Evolutionary conservation across 2,797 vertebrate species (phyloP).

Genomic region (Alauda arvensis): DNA sequence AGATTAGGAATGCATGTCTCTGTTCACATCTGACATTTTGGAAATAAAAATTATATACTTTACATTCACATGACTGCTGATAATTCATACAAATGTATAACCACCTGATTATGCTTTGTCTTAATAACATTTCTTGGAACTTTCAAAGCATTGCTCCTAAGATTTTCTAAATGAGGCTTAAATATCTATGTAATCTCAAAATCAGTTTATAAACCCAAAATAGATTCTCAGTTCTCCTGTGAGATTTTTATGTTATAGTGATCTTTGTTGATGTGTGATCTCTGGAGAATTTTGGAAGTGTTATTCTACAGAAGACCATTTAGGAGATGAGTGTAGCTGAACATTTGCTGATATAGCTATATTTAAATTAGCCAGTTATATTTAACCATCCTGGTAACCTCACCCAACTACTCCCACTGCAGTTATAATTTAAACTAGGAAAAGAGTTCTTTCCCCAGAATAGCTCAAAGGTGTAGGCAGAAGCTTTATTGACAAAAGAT

Average conservation of each 20-base stretch:
- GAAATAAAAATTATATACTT: not conserved
- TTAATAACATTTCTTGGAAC: not conserved
- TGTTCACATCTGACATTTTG: slow-evolving; percentile 12
- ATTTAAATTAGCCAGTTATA: slow-evolving; percentile 37
- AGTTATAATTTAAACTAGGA: not conserved
- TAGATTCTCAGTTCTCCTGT: not conserved
- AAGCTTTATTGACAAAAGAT: not conserved
- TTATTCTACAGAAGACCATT: slow-evolving; percentile 13
- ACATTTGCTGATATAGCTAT: slow-evolving; percentile 20
- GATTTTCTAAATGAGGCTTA: slow-evolving; percentile 15
- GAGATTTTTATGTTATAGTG: slow-evolving; percentile 45
- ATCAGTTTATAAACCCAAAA: slow-evolving; percentile 36
- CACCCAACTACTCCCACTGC: not conserved
- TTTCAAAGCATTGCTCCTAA: not conserved
- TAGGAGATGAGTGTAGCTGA: not conserved
- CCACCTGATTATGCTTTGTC: not conserved
- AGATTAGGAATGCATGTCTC: not conserved
- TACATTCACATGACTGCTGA: not conserved
- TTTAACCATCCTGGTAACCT: slow-evolving; percentile 14
- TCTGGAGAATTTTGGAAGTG: slow-evolving; percentile 5
- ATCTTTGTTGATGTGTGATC: slow-evolving; percentile 9
- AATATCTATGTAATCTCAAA: slow-evolving; percentile 44
- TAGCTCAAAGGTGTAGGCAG: not conserved
- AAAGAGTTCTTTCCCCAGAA: not conserved
- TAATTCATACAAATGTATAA: not conserved